Base-by-base conservation (phyloP, 2,113 vertebrate species). In the Oenanthe melanoleuca region DNA sequence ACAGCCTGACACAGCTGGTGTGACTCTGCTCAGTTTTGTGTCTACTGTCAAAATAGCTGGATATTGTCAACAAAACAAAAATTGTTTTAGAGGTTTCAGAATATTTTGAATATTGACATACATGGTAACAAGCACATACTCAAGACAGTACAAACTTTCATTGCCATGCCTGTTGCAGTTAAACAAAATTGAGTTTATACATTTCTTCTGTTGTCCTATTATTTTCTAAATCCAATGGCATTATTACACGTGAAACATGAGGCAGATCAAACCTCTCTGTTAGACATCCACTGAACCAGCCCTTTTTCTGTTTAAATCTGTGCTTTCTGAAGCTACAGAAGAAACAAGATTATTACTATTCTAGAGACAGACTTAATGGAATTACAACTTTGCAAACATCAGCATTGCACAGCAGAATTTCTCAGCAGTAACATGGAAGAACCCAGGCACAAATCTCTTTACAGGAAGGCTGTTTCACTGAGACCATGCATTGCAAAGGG, bases 1-100 rank as follows among this genome's bases (percentile, higher is more conserved):
- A 38, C 31, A 44, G 24, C 11, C 0, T 1, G 56, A 28, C 33
- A 53, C 0, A 8, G 71, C 42, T 80, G 85, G 65, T 0, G 2
- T 59, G 63, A 69, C 28, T 75, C 29, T 50, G 34, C 40, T 33
- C 49, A 44, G 56, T 69, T 74, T 77, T 38, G 42, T 4, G 7
- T 31, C 52, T 71, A 6, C 20, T 37, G 56, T 20, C 26, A 4
- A 84, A 81, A 67, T 6, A 80, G n/a, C 7, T 79, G 11, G 81
- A 69, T 22, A 33, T 42, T 15, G 7, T 53, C 60, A 78, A 45
- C 16, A 44, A 12, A 75, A 52, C 12, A 71, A 80, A 73, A 69
- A 64, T 2, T 0, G 38, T 44, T 75, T 49, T 14, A 60, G 16
- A 63, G 2, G 16, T 83, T 88, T 77, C 50, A 47, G 17, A 80